Conservation (phyloP, 2,113 vertebrate species). For the Phylloscopus trochiloides region DNA sequence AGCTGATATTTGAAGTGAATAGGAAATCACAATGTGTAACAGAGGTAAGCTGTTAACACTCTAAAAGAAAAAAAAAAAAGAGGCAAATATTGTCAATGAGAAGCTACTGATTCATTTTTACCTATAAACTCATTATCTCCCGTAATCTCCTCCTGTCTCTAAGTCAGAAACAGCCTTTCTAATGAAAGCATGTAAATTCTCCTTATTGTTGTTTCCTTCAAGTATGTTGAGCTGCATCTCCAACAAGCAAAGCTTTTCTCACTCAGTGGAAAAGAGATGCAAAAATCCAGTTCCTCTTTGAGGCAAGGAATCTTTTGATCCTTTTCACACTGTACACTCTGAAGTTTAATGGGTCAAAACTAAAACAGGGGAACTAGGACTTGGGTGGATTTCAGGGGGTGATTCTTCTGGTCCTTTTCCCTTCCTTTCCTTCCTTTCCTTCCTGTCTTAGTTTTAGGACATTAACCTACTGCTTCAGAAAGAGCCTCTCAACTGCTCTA, state of each 20-base stretch:
- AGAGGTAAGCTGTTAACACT: constrained; percentile 21
- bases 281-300: constrained; percentile 17
- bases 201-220: constrained; percentile 31
- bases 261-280: background rate
- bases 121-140: constrained; percentile 43
- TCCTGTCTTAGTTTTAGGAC: background rate
- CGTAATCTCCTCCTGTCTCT: constrained; percentile 1
- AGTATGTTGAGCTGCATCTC: constrained; percentile 21
- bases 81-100: background rate
- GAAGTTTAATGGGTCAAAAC: background rate
- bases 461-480: background rate
- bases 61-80: background rate
- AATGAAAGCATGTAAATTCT: constrained; percentile 34
- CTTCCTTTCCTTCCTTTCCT: background rate
- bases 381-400: background rate
- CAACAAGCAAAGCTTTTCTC: constrained; percentile 26
- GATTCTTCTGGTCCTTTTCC: background rate
- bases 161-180: constrained; percentile 35
- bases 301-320: background rate
- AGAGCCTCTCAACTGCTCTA: background rate
- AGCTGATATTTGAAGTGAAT: constrained; percentile 36
- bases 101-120: background rate
- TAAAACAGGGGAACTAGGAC: background rate
- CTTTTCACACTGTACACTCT: background rate
- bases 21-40: background rate